Evolutionary conservation across 2,113 vertebrate genomes (phyloP).

Genomic region (Protobothrops mucrosquamatus): DNA sequence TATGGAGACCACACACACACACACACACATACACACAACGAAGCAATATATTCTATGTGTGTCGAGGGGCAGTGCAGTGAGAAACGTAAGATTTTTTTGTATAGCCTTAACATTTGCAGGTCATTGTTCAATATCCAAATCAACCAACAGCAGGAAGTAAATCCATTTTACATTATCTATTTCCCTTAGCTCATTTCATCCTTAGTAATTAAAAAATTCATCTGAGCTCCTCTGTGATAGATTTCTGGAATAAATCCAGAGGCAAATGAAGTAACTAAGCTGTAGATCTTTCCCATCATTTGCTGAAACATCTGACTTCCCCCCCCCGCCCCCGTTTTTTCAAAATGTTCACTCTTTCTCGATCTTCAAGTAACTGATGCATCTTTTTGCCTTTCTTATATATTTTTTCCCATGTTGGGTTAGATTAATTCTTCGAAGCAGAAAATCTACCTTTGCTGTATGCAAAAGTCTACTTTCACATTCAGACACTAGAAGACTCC

Average conservation of each 20-base stretch:
- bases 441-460: neutral
- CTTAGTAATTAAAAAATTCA: slow-evolving; percentile 25
- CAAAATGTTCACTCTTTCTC: slow-evolving; percentile 16
- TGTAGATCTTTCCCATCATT: slow-evolving; percentile 5
- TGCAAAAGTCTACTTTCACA: neutral
- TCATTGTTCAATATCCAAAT: neutral
- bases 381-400: neutral
- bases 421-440: neutral
- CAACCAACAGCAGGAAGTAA: neutral
- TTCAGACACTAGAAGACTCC: neutral
- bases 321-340: neutral
- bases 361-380: neutral
- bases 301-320: neutral
- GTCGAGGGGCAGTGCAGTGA: neutral
- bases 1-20: neutral
- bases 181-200: slow-evolving; percentile 13
- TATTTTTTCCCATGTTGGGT: neutral
- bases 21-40: neutral
- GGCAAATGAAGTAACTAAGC: neutral
- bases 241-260: slow-evolving; percentile 25
- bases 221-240: neutral
- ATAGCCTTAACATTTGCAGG: neutral
- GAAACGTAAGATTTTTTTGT: neutral
- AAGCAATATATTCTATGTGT: neutral
- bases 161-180: slow-evolving; percentile 11